phyloP scores from a whole-genome alignment of 2,888 invertebrate genomes.

The Melanophora roralis region DNA sequence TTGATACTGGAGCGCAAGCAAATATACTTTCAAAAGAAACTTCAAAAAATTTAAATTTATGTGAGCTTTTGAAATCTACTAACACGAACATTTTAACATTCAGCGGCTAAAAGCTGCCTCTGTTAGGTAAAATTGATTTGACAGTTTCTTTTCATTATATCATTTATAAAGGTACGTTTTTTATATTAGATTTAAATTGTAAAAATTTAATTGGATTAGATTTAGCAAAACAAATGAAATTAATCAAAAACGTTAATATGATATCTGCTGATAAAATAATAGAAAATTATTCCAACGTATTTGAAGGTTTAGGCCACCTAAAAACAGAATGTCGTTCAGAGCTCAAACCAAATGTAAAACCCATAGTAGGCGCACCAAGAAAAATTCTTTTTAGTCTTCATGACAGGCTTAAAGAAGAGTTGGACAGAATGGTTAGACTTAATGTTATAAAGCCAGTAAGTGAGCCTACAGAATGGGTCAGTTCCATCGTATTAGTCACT shows the following conservation, averaged over 20 bases:
- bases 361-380: slow-evolving; percentile 24
- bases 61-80: neutral
- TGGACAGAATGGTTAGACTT: slow-evolving; percentile 35
- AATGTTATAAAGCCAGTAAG: slow-evolving; percentile 7
- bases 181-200: neutral
- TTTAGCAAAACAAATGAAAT: neutral
- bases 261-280: neutral
- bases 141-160: neutral
- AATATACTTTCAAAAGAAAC: slow-evolving; percentile 10
- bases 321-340: slow-evolving; percentile 26
- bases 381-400: slow-evolving; percentile 46
- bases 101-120: neutral
- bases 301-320: slow-evolving; percentile 21
- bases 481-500: slow-evolving; percentile 26
- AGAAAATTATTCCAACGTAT: too few species aligned
- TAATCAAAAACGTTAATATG: neutral
- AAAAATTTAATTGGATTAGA: neutral
- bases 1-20: slow-evolving; percentile 23
- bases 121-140: neutral
- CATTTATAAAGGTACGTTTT: neutral
- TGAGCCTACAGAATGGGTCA: slow-evolving; percentile 34
- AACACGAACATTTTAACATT: slow-evolving; percentile 6
- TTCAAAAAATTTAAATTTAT: neutral
- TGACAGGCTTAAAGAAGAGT: slow-evolving; percentile 29
- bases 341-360: slow-evolving; percentile 10